Evolutionary conservation across 2,888 invertebrate genomes (phyloP), one percentile per base, ranked within the genome.

Genomic region (Idaea dimidiata): DNA sequence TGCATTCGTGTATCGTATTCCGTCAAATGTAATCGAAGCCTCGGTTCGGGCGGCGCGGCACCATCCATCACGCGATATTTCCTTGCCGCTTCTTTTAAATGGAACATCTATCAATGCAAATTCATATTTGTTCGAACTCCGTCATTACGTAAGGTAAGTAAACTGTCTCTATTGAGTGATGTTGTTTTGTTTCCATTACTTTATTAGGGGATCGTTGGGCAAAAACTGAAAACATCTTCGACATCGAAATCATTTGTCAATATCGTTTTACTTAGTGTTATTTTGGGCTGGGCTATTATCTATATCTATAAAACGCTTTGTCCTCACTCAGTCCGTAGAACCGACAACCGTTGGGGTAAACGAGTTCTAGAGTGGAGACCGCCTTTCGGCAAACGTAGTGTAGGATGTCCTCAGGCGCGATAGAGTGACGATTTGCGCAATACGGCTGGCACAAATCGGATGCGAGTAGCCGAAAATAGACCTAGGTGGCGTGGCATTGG

Each of bases 1-100:
- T 91, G 88, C 88, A 88, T 89, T 76, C 67, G 68, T 74, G 75
- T 90, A 91, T 89, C 89, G 84, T 78, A 79, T 88, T 89, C 87
- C 89, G 84, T 84, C 85, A 88, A 84, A 88, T 78, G 82, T 84
- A 80, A 82, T 82, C 84, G 81, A 80, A 82, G 80, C 80, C 69
- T 60, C 60, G 73, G 72, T 67, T 78, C 81, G 43, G 43, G 43
- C 43, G 43, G 43, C 43, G 73, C 76, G 79, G 75, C 72, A 70
- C 77, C 85, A 90, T 90, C 90, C 84, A 91, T 90, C 91, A 90
- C 78, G 66, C 69, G 73, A 78, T 83, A 80, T 83, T 78, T 83
- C 81, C 81, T 79, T 76, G 77, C 75, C 80, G 78, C 74, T 83
- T 80, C 82, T 81, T 81, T 80, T 78, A 81, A 83, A 82, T 77